Conservation (phyloP, 2,113 vertebrate genomes). For the Megaleporinus macrocephalus region DNA sequence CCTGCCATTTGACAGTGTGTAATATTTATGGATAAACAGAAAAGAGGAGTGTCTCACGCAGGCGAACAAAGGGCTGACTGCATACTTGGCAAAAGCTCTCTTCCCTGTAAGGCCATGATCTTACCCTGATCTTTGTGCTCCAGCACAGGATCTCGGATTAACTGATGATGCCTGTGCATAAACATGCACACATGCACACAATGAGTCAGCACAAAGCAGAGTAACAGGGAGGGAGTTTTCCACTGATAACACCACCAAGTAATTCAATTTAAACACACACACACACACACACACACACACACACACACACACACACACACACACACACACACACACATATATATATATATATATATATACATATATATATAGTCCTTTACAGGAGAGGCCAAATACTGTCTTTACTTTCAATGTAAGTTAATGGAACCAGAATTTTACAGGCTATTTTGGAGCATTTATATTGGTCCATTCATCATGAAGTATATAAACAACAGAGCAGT, state of each 20-base stretch:
- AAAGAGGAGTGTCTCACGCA: background rate
- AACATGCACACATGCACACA: background rate
- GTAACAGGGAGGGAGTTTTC: background rate
- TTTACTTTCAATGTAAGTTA: too few species aligned
- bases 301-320: too few species aligned
- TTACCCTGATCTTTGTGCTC: background rate
- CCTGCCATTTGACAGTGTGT: background rate
- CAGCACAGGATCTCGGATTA: background rate
- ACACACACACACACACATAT: too few species aligned
- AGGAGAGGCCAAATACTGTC: too few species aligned
- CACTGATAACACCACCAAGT: background rate
- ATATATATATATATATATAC: too few species aligned
- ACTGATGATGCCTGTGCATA: background rate
- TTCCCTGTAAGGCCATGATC: background rate
- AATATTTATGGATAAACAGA: slow-evolving; percentile 49
- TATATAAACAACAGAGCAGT: too few species aligned
- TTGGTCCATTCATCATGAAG: too few species aligned
- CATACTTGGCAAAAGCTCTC: background rate
- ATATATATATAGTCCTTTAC: too few species aligned
- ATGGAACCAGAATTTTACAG: too few species aligned
- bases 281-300: too few species aligned
- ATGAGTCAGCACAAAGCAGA: background rate
- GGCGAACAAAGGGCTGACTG: slow-evolving; percentile 6
- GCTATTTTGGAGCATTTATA: too few species aligned
- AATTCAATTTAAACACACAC: background rate